These are phyloP conservation scores for Drosophila ochracea DNA, from an alignment of 2,888 invertebrate species.

Conservation along the genomic window DNA sequence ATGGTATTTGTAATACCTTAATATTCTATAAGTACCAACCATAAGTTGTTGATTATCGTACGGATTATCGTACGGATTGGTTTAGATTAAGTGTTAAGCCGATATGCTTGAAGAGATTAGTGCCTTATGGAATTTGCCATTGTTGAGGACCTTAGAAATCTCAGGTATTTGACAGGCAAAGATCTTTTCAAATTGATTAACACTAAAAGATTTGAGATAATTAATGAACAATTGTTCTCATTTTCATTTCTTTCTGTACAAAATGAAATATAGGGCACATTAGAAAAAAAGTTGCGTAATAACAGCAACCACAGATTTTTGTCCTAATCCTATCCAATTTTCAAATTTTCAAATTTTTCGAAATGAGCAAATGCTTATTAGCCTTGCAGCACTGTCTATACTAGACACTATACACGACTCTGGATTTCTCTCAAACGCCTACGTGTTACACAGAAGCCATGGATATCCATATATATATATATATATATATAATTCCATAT, in stretches of 20 bases:
- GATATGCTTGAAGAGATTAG: background rate
- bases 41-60: background rate
- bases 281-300: background rate
- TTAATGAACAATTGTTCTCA: background rate
- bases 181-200: conserved; percentile 7
- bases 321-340: too few relatives aligned
- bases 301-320: background rate
- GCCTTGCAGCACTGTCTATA: background rate
- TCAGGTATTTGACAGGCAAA: background rate
- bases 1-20: conserved; percentile 2
- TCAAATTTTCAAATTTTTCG: background rate
- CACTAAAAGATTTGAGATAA: background rate
- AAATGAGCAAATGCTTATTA: background rate
- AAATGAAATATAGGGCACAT: background rate
- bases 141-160: background rate
- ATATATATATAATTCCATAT: too few relatives aligned
- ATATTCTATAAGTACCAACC: background rate
- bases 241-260: background rate
- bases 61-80: conserved; percentile 8
- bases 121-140: conserved; percentile 6
- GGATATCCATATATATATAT: too few relatives aligned
- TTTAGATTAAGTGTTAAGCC: background rate
- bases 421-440: too few relatives aligned
- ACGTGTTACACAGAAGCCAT: too few relatives aligned
- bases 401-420: too few relatives aligned